These are phyloP conservation scores for Brevimyrus niger DNA, from an alignment of 2,113 vertebrate species.

Conservation along the genomic window DNA sequence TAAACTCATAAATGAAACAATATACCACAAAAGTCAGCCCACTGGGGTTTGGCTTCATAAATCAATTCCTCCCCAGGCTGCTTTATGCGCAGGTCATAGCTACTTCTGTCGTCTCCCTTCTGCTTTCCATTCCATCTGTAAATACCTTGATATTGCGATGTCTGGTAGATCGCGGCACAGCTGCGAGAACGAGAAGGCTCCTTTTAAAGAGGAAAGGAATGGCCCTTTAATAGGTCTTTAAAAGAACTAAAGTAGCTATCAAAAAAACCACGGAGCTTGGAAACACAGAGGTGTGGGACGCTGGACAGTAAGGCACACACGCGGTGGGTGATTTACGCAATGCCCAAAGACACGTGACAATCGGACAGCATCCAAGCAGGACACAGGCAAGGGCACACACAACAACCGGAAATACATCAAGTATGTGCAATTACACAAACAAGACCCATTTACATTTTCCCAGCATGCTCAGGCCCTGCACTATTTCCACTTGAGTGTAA, in stretches of 20 bases:
- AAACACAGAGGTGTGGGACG: neutral
- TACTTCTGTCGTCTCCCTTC: neutral
- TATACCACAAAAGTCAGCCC: neutral
- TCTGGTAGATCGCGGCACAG: neutral
- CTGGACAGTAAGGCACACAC: neutral
- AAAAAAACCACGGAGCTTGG: neutral
- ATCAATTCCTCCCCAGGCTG: slow-evolving; percentile 5
- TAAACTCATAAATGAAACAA: neutral
- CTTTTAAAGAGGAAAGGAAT: neutral
- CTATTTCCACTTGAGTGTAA: slow-evolving; percentile 7
- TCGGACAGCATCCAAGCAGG: neutral
- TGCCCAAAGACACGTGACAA: neutral
- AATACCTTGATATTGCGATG: slow-evolving; percentile 13
- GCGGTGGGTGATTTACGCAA: neutral
- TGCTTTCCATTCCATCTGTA: slow-evolving; percentile 14
- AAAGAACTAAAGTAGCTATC: neutral
- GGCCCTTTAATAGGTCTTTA: neutral
- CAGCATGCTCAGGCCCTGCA: neutral
- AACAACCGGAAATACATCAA: neutral
- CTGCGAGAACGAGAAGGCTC: neutral
- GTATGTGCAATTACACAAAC: neutral
- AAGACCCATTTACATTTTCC: neutral
- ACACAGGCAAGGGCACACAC: neutral
- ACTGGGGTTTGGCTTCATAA: neutral
- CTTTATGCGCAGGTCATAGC: slow-evolving; percentile 4